These are phyloP conservation scores for Psittacula derbiana DNA, from an alignment of 2,797 vertebrate species.

Conservation along the genomic window DNA sequence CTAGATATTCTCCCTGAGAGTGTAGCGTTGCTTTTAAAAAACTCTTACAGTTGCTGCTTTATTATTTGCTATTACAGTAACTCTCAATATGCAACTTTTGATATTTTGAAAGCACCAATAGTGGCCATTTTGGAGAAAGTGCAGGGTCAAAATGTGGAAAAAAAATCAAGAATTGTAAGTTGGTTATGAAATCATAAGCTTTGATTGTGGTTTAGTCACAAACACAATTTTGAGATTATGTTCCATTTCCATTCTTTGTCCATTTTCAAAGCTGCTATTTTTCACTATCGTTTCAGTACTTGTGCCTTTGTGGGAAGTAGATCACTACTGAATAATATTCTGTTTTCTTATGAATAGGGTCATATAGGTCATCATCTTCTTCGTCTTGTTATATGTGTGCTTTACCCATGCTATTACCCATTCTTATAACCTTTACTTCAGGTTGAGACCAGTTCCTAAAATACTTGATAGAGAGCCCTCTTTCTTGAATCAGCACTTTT, in stretches of 20 bases:
- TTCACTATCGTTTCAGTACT: not conserved
- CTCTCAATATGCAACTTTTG: not conserved
- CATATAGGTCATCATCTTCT: not conserved
- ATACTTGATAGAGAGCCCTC: not conserved
- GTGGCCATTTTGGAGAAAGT: not conserved
- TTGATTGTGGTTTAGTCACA: not conserved
- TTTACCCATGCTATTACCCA: not conserved
- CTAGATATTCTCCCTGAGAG: not conserved
- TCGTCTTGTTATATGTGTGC: not conserved
- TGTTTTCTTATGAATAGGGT: not conserved
- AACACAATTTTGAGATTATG: not conserved
- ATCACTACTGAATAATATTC: not conserved
- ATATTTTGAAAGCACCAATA: not conserved
- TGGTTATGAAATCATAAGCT: not conserved
- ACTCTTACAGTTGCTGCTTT: not conserved
- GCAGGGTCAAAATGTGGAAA: not conserved
- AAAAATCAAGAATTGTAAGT: accelerated
- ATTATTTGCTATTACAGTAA: not conserved
- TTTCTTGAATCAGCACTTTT: not conserved
- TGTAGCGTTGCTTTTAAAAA: not conserved
- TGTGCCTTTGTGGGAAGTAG: not conserved
- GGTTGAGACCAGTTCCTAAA: not conserved
- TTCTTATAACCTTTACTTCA: not conserved
- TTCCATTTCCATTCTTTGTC: not conserved
- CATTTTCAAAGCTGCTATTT: not conserved